phyloP scores from a whole-genome alignment of 2,113 vertebrate genomes.

The Labrus mixtus region DNA sequence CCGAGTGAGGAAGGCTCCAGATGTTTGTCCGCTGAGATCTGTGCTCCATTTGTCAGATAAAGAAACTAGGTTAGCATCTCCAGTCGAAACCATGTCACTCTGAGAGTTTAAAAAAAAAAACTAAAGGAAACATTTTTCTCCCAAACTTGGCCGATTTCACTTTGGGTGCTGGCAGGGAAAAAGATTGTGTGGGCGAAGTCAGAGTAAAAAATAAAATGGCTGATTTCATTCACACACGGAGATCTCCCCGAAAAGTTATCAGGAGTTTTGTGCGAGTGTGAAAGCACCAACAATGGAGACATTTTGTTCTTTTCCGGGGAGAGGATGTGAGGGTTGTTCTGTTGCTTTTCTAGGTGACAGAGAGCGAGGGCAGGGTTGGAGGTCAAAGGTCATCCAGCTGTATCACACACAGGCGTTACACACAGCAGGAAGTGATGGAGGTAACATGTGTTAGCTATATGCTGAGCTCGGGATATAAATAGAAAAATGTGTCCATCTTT shows the following conservation, averaged over 20 bases:
- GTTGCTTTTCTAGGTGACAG: slow-evolving; percentile 47
- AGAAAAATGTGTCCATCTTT: slow-evolving; percentile 2
- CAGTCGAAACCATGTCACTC: slow-evolving; percentile 15
- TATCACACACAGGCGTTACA: slow-evolving; percentile 33
- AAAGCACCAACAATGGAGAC: background rate
- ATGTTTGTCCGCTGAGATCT: slow-evolving; percentile 48
- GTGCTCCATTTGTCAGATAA: slow-evolving; percentile 36
- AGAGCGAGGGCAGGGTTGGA: slow-evolving; percentile 26
- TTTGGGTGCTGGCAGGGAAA: too few species aligned
- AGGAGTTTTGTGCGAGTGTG: too few species aligned
- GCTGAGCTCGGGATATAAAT: slow-evolving; percentile 7
- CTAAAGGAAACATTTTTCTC: background rate
- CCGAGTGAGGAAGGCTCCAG: slow-evolving; percentile 35
- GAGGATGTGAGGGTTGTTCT: background rate
- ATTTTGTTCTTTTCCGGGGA: too few species aligned
- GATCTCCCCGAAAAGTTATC: too few species aligned
- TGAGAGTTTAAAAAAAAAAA: slow-evolving; percentile 33
- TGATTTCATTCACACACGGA: too few species aligned
- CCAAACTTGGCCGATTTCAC: background rate
- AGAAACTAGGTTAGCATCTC: slow-evolving; percentile 53
- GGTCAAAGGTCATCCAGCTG: slow-evolving; percentile 72
- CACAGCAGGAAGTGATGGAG: slow-evolving; percentile 44
- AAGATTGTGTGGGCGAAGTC: too few species aligned
- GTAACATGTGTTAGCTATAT: slow-evolving; percentile 33
- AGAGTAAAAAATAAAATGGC: too few species aligned